Conservation (phyloP, 2,888 invertebrate species). For the Drosophila mulleri region DNA sequence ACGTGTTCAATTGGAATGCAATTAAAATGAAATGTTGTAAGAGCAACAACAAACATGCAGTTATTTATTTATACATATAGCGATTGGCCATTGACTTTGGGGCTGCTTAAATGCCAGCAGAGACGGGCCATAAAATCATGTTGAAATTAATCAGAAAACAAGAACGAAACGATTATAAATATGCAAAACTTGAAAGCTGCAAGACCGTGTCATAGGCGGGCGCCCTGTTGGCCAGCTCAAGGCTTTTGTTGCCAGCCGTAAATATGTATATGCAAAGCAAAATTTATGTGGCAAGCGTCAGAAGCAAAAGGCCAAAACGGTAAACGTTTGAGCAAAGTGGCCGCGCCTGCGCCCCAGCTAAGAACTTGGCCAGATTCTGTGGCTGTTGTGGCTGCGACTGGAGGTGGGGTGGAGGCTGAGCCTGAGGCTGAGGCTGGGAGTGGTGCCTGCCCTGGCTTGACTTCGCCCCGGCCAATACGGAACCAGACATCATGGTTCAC, state of each 20-base stretch:
- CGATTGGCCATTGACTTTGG: slow-evolving; percentile 34
- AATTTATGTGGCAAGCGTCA: slow-evolving; percentile 73
- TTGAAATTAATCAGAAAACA: slow-evolving; percentile 65
- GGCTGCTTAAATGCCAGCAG: slow-evolving; percentile 53
- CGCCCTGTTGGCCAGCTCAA: slow-evolving; percentile 41
- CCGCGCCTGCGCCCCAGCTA: slow-evolving; percentile 68
- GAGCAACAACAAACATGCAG: slow-evolving; percentile 6
- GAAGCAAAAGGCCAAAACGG: slow-evolving; percentile 42
- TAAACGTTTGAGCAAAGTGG: slow-evolving; percentile 57
- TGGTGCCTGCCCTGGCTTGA: slow-evolving; percentile 51
- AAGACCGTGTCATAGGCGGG: slow-evolving; percentile 42
- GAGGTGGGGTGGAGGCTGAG: not conserved
- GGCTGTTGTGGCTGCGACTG: not conserved
- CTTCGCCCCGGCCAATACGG: slow-evolving; percentile 22
- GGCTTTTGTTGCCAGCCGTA: slow-evolving; percentile 54
- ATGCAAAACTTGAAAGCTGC: slow-evolving; percentile 35
- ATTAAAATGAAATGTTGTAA: slow-evolving; percentile 50
- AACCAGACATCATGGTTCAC: slow-evolving; percentile 31
- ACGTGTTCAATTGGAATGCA: slow-evolving; percentile 53
- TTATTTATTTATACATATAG: slow-evolving; percentile 39
- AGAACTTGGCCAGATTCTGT: slow-evolving; percentile 32
- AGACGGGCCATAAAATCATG: slow-evolving; percentile 31
- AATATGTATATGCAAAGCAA: slow-evolving; percentile 23
- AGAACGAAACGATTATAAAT: slow-evolving; percentile 5
- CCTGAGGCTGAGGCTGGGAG: slow-evolving; percentile 53